Conservation (phyloP, 2,113 vertebrate species). For the Oreochromis tanganicae region DNA sequence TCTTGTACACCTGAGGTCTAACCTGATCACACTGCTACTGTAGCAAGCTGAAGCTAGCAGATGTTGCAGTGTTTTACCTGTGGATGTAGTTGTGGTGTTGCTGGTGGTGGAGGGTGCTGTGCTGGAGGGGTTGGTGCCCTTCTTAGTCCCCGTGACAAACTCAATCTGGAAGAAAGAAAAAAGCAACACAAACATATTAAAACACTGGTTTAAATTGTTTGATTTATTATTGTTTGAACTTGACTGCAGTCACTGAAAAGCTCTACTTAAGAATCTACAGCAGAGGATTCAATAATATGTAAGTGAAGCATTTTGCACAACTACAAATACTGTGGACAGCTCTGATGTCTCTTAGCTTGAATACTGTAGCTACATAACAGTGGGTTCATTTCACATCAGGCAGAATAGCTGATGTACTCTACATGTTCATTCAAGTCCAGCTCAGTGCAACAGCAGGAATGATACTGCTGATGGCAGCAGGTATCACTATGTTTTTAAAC, state of each 20-base stretch:
- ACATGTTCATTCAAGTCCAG: conserved; percentile 32
- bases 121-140: conserved; percentile 82
- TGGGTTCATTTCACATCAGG: neutral
- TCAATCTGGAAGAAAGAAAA: conserved; percentile 79
- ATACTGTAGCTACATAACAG: neutral
- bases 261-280: neutral
- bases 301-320: neutral
- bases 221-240: neutral
- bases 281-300: neutral
- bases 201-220: neutral
- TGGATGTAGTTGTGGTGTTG: conserved; percentile 79
- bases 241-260: neutral
- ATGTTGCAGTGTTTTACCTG: conserved; percentile 74
- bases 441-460: neutral
- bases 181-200: neutral
- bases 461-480: neutral
- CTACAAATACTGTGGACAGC: neutral
- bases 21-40: neutral
- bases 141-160: conserved; percentile 97
- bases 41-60: neutral
- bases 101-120: conserved; percentile 81
- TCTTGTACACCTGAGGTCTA: neutral
- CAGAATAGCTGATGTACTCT: neutral
- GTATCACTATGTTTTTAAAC: neutral
- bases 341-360: neutral